These are phyloP conservation scores for Leptodactylus fuscus DNA, from an alignment of 2,113 vertebrate genomes.

Conservation along the genomic window DNA sequence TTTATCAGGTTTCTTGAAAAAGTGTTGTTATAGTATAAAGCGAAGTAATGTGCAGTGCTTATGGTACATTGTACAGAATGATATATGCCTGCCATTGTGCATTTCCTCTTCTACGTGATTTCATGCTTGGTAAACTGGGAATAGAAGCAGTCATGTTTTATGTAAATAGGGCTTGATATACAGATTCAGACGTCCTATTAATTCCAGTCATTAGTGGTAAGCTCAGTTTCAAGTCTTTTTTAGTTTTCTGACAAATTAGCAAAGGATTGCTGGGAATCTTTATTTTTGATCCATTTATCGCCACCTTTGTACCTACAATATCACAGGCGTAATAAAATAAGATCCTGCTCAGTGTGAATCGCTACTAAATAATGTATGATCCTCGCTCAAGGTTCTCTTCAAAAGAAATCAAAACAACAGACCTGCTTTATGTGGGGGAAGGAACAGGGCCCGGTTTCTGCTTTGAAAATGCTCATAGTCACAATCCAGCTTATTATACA, in stretches of 20 bases:
- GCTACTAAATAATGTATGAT: conserved; percentile 65
- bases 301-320: conserved; percentile 61
- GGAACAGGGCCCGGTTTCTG: conserved; percentile 23
- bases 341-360: conserved; percentile 62
- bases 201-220: background rate
- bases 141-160: background rate
- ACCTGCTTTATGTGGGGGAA: background rate
- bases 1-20: too few relatives aligned
- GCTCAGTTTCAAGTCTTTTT: background rate
- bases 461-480: conserved; percentile 2
- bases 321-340: conserved; percentile 65
- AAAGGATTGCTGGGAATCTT: background rate
- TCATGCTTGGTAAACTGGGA: background rate
- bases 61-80: background rate
- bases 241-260: background rate
- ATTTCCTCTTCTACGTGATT: background rate
- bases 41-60: too few relatives aligned
- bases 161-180: conserved; percentile 16
- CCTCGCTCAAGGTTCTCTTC: conserved; percentile 45
- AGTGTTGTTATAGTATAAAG: too few relatives aligned
- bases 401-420: conserved; percentile 36
- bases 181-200: background rate
- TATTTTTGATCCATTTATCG: conserved; percentile 51
- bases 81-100: background rate
- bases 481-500: background rate